Evolutionary conservation across 1,140 invertebrate genomes (phyloP), one percentile per base, ranked within the genome.

Genomic region (Schlechtendalia chinensis): DNA sequence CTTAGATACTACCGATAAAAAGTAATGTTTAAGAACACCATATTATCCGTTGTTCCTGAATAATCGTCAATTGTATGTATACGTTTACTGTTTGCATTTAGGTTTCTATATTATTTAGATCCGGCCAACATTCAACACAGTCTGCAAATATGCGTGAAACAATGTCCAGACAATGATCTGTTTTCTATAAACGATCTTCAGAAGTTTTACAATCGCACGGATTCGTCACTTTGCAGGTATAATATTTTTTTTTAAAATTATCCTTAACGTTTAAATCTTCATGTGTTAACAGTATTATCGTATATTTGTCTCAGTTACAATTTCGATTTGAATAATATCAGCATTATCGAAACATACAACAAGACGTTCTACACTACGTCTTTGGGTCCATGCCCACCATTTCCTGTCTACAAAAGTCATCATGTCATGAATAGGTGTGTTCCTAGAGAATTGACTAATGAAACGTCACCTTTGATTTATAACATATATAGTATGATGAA

Each of bases 341-440:
- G 29, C 53, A 32, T 74, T 77, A 39, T 81, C 82, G 50, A 72
- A 29, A 32, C 81, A 81, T 45, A 84, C 84, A 50, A 87, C 84
- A 83, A 85, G 4, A 79, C n/a, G 86, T 77, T 85, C 87, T 22
- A 63, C 16, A 84, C 89, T 81, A 88, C 89, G 82, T 89, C 87
- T 77, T 88, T 89, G 19, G 92, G 92, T 1, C 90, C 91, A 11
- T 94, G 93, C 85, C 93, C 93, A 6, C 86, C 85, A 71, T 85
- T 92, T 61, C 93, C 93, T 8, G 88, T 94, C 19, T 90, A 91
- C 84, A 89, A 92, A 81, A 90, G 92, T 83, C 88, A 87, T 75
- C 90, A 93, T n/a, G 88, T 97, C 59, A 85, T 97, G 72, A 94
- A 96, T 86, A 90, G 95, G 39, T 98, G 96, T 86, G 89, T 97